Evolutionary conservation across 35 echinoderm and acorn worm species (phyloP), one percentile per base, ranked within the genome.

Genomic region (Anneissia japonica): DNA sequence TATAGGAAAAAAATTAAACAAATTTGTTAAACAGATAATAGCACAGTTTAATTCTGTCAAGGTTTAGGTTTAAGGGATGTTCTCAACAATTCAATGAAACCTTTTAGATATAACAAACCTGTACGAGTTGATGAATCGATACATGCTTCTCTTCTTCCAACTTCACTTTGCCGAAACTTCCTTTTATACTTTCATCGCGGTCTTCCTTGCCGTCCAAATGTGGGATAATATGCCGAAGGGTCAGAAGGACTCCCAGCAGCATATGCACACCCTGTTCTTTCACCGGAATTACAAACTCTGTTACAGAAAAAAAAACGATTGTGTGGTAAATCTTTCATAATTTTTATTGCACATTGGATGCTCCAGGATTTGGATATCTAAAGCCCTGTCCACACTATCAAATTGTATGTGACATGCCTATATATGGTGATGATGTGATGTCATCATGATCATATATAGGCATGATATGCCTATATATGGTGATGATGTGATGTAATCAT

Each of bases 231-330:
- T 97, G 83, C 3, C 91, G 74, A 6, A 97, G 37, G 75, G 91
- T 93, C 28, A 93, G 89, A 4, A 97, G 74, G 19, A 97, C 91
- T 3, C 95, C 95, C 29, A 97, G 82, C 37, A 83, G 76, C 56
- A 97, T 83, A 41, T 93, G 91, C n/a, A 85, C 72, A 21, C 77
- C 41, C 19, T 81, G 81, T 38, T 93, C 83, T 36, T 90, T 88
- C 7, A 93, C 95, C 30, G 95, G 95, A 31, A 90, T 88, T 5
- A 90, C 91, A 90, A 93, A 88, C 88, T 91, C 95, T 93, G 81
- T 36, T 77, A 28, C 35, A 35, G 73, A 35, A 73, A 91, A 36
- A 78, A 77, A 4, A 72, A 56, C n/a, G 12, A 7, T 28, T 34
- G 26, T 34, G n/a, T 75, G 28, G n/a, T n/a, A n/a, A n/a, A n/a